These are phyloP conservation scores for Acanthiza pusilla DNA, from an alignment of 2,797 vertebrate species.

Conservation along the genomic window DNA sequence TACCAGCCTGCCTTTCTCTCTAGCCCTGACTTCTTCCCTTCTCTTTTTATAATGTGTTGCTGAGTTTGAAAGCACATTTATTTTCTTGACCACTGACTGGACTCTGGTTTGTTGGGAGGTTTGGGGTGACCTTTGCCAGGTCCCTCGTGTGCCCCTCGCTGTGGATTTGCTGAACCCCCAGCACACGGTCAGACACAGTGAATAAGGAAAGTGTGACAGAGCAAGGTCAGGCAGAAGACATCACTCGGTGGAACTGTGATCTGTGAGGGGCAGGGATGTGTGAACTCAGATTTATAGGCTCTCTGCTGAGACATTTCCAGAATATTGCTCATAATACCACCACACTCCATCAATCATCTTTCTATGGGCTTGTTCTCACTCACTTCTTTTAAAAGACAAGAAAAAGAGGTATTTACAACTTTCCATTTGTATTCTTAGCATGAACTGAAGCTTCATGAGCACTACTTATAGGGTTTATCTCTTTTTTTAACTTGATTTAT, in stretches of 20 bases:
- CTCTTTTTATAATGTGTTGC: background rate
- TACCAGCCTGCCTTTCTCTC: background rate
- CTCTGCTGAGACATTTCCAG: slow-evolving; percentile 10
- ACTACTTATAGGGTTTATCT: background rate
- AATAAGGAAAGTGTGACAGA: background rate
- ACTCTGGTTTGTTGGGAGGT: background rate
- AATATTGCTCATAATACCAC: slow-evolving; percentile 16
- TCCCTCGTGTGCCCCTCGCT: background rate
- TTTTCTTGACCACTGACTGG: background rate
- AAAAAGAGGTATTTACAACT: background rate
- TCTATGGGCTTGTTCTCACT: background rate
- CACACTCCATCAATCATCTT: slow-evolving; percentile 3
- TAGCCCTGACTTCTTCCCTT: background rate
- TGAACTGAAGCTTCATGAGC: background rate
- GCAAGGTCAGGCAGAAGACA: slow-evolving; percentile 1
- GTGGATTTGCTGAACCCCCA: background rate
- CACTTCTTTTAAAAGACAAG: background rate
- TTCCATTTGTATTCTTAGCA: background rate
- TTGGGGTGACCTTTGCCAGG: background rate
- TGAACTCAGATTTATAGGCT: slow-evolving; percentile 29
- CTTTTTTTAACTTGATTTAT: background rate
- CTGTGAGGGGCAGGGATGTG: slow-evolving; percentile 9
- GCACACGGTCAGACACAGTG: background rate
- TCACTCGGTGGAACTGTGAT: background rate
- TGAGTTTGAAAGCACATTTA: background rate